A percentile compares a stretch with the other conserved stretches of the same genome.
Evolutionary conservation across 2,113 vertebrate species (phyloP).

Genomic region (Alouatta palliata): DNA sequence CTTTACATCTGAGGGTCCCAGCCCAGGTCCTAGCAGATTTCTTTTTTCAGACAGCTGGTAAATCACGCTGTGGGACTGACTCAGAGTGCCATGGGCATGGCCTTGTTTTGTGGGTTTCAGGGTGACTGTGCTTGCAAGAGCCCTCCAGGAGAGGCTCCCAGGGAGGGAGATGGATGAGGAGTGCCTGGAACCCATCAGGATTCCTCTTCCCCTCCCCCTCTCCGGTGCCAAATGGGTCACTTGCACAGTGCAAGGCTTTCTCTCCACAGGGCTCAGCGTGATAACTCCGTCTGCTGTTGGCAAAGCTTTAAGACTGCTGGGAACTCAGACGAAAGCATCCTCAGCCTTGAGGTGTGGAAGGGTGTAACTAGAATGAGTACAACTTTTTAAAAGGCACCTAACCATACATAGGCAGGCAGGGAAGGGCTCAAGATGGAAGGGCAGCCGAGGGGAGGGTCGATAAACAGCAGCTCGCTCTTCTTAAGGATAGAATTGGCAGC

Average conservation of each 20-base stretch:
- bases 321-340: slow-evolving; percentile 15
- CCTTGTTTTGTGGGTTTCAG: slow-evolving; percentile 5
- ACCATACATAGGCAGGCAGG: too few relatives aligned
- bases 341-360: slow-evolving; percentile 19
- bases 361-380: slow-evolving; percentile 31
- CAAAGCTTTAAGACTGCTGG: slow-evolving; percentile 4
- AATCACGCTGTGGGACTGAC: not conserved
- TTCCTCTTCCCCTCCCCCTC: not conserved
- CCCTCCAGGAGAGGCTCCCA: not conserved
- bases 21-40: slow-evolving; percentile 44
- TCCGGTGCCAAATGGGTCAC: slow-evolving; percentile 68
- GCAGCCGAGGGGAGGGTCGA: not conserved
- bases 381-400: not conserved
- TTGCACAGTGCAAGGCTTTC: slow-evolving; percentile 24
- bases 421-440: not conserved
- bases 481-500: not conserved
- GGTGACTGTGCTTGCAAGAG: not conserved
- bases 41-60: slow-evolving; percentile 43
- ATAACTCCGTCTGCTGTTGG: not conserved
- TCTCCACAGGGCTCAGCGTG: slow-evolving; percentile 1
- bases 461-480: not conserved
- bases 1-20: slow-evolving; percentile 67
- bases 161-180: not conserved
- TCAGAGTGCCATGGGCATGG: not conserved
- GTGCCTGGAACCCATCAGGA: not conserved